Percentiles rank a stretch among this genome's conserved stretches.
phyloP scores from a whole-genome alignment of 2,797 vertebrate species.

The Chloroceryle amazona region DNA sequence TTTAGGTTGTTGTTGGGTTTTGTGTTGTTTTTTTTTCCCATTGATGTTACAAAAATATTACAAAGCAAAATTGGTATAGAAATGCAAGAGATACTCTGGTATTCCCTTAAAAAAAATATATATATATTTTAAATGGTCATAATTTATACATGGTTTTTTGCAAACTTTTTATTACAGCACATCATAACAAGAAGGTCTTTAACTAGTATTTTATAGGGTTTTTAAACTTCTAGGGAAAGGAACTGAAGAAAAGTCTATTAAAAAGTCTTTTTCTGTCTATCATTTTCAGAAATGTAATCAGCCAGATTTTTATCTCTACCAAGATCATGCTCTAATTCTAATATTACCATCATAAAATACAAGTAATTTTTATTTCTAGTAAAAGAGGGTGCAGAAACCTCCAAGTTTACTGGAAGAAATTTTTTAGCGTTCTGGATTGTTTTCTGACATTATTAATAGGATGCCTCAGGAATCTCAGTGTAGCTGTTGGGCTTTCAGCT shows the following conservation, averaged over 20 bases:
- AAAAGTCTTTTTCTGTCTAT: not conserved
- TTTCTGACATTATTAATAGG: not conserved
- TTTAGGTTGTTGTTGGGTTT: not conserved
- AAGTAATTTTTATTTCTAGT: not conserved
- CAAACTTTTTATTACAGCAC: not conserved
- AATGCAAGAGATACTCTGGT: not conserved
- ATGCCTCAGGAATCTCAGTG: not conserved
- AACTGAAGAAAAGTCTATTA: not conserved
- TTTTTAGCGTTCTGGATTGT: not conserved
- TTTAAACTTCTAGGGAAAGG: not conserved
- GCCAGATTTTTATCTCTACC: not conserved
- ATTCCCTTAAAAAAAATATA: not conserved
- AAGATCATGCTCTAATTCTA: not conserved
- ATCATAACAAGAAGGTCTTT: not conserved
- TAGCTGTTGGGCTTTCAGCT: not conserved
- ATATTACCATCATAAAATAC: not conserved
- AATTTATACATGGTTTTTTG: not conserved
- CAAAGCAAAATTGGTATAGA: not conserved
- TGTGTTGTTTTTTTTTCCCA: accelerated
- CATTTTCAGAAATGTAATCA: not conserved
- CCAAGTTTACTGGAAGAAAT: not conserved
- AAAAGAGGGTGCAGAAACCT: accelerated
- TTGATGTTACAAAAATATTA: not conserved
- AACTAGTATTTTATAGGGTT: not conserved
- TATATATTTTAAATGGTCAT: not conserved